phyloP scores from a whole-genome alignment of 2,888 invertebrate genomes.

The Noctuana brunneofusca region DNA sequence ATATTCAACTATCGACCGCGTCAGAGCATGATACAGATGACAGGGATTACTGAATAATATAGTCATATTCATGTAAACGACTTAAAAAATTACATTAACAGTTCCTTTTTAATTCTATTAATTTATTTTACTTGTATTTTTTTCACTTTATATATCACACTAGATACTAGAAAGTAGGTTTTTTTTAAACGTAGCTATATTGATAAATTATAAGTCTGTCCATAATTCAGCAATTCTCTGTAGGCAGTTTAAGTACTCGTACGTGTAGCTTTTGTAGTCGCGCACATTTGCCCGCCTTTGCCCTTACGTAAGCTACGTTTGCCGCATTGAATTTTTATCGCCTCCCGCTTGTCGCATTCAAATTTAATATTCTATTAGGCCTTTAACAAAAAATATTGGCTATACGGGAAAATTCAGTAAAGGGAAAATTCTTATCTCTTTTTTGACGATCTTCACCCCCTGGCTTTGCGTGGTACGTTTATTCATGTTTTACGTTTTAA shows the following conservation, averaged over 20 bases:
- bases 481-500: background rate
- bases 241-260: constrained; percentile 21
- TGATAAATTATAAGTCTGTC: constrained; percentile 1
- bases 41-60: too few species aligned
- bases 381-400: constrained; percentile 46
- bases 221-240: constrained; percentile 17
- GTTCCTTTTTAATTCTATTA: too few species aligned
- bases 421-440: constrained; percentile 10
- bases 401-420: constrained; percentile 37
- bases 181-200: too few species aligned
- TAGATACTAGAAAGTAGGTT: too few species aligned
- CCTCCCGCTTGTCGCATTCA: constrained; percentile 49
- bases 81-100: too few species aligned
- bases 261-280: constrained; percentile 31
- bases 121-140: too few species aligned
- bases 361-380: constrained; percentile 53
- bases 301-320: constrained; percentile 58
- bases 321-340: constrained; percentile 64
- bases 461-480: constrained; percentile 10
- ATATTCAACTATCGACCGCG: too few species aligned
- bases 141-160: too few species aligned
- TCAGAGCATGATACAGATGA: too few species aligned
- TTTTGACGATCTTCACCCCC: background rate
- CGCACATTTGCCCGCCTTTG: constrained; percentile 35
- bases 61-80: too few species aligned